Base-by-base conservation (phyloP, 2,888 invertebrate genomes). In the Dione vanillae region DNA sequence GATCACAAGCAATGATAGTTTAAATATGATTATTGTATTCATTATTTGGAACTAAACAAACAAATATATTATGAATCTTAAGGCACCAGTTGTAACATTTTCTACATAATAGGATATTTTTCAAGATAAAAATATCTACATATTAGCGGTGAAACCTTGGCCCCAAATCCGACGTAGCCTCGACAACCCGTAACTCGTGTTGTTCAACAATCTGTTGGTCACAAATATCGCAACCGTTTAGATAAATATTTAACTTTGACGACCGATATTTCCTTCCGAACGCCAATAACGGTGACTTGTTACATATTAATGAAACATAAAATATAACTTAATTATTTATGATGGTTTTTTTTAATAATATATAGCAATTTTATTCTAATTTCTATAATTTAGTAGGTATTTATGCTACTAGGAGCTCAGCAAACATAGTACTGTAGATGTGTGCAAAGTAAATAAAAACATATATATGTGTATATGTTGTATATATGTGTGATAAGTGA, bases 121-220 rank as follows among this genome's bases (percentile, higher is more conserved):
- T 84, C 81, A 82, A 81, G 84, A 84, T 40, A 86, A 85, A 85
- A 86, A 85, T 85, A 86, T 87, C 82, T 85, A 84, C 82, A 85
- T 89, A 87, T 90, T 88, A 90, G 87, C 85, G 82, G 80, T 80
- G 78, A 83, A 85, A 82, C 92, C 92, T 92, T 92, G 92, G 91
- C 92, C 91, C 83, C 88, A 91, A 91, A 90, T 85, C 83, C 79
- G 67, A 78, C 77, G 79, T 86, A 88, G 85, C 91, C 90, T 91
- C 89, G 89, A 70, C 79, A 80, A 80, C 76, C 79, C 74, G 80
- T 81, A 82, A 81, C 74, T 80, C 76, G 81, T 82, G 85, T 85
- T 85, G 85, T 85, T 88, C 71, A 86, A 88, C 85, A 85, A 85
- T 85, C 85, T 87, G 85, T 89, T 87, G 81, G 82, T 86, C 84